Percentiles rank a stretch among this genome's conserved stretches.
Conservation (phyloP, 2,113 vertebrate species). For the Cynocephalus volans region DNA sequence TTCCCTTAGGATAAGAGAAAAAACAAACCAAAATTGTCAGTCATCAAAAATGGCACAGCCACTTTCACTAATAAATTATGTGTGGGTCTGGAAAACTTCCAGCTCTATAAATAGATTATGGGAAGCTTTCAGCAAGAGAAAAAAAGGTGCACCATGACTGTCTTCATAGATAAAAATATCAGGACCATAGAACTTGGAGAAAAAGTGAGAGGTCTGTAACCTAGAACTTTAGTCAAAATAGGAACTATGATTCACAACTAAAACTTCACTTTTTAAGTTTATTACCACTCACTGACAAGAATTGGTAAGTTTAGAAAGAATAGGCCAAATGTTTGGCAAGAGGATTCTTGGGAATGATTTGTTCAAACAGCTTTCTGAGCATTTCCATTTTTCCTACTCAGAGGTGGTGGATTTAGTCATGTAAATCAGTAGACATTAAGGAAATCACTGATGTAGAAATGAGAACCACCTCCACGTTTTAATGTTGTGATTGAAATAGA, state of each 20-base stretch:
- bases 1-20: conserved; percentile 65
- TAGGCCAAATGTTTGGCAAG: conserved; percentile 51
- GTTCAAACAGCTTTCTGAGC: background rate
- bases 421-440: background rate
- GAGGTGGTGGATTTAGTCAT: background rate
- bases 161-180: conserved; percentile 59
- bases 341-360: conserved; percentile 19
- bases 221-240: conserved; percentile 26
- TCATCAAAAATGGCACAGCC: conserved; percentile 1
- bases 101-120: conserved; percentile 70
- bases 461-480: background rate
- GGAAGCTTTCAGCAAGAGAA: conserved; percentile 20
- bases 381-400: background rate
- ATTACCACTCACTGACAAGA: background rate
- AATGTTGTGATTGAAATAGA: background rate
- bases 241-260: background rate
- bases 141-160: background rate
- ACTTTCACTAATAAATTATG: conserved; percentile 66
- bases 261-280: conserved; percentile 59
- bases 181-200: background rate
- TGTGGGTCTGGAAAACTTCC: conserved; percentile 64
- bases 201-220: background rate
- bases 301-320: conserved; percentile 47
- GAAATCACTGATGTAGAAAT: background rate
- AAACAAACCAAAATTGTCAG: conserved; percentile 62